Evolutionary conservation across 2,888 invertebrate species (phyloP).

Genomic region (Phengaris arion): DNA sequence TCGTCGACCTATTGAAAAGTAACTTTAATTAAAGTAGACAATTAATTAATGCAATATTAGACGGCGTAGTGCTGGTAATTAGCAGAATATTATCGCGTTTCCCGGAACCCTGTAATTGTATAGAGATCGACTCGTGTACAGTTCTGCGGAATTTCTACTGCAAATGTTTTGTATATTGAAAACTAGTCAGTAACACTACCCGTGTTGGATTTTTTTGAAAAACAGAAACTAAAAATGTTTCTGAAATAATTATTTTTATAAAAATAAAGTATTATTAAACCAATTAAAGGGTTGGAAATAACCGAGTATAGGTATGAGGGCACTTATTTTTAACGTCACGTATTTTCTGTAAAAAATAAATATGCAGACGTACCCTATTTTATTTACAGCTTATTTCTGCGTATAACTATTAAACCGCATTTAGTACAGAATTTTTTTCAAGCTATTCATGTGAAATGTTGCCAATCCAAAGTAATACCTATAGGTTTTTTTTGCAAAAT

Average conservation of each 20-base stretch:
- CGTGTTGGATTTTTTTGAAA: background rate
- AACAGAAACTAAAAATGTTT: background rate
- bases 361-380: background rate
- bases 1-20: constrained; percentile 9
- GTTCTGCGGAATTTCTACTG: background rate
- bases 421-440: background rate
- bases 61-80: background rate
- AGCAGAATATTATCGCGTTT: constrained; percentile 7
- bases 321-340: background rate
- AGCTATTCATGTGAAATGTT: background rate
- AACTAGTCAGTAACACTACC: too few species aligned
- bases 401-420: background rate
- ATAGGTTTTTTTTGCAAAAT: too few species aligned
- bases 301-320: background rate
- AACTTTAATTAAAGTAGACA: constrained; percentile 18
- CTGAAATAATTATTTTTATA: background rate
- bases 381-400: background rate
- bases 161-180: background rate
- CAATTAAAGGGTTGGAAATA: background rate
- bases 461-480: background rate
- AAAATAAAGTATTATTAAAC: background rate
- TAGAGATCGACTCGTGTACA: constrained; percentile 16
- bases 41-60: constrained; percentile 7
- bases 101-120: constrained; percentile 18
- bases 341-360: background rate